Percentiles rank a stretch among this genome's conserved stretches.
Conservation (phyloP, 2,797 vertebrate genomes). For the Lindbergichthys nudifrons region DNA sequence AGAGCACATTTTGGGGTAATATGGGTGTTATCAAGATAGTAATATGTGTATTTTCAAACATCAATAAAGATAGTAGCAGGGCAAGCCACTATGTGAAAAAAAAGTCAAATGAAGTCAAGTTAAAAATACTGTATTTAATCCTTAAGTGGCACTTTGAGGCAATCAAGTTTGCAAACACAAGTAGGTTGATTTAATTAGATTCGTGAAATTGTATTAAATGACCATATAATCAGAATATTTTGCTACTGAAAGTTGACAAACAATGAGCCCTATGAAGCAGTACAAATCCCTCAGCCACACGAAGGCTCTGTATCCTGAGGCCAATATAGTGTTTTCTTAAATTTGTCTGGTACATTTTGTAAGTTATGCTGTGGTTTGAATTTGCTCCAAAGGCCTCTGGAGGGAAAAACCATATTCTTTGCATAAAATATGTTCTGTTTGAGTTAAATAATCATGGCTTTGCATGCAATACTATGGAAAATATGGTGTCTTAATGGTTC, state of each 20-base stretch:
- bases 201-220: background rate
- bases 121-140: background rate
- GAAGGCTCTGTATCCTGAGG: background rate
- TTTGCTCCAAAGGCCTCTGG: constrained; percentile 1
- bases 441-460: constrained; percentile 7
- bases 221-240: background rate
- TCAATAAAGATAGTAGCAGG: background rate
- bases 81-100: constrained; percentile 1
- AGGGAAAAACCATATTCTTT: background rate
- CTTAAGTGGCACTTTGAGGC: background rate
- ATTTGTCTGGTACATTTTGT: background rate
- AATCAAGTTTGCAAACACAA: background rate
- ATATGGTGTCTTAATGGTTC: constrained; percentile 3
- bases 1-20: background rate
- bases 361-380: background rate
- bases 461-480: constrained; percentile 9
- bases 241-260: background rate
- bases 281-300: constrained; percentile 2
- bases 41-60: background rate
- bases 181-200: background rate
- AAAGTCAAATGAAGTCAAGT: background rate
- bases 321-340: background rate
- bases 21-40: background rate
- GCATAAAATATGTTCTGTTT: background rate
- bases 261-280: background rate